A percentile compares a stretch with the other conserved stretches of the same genome.
Conservation (phyloP, 1,140 invertebrate genomes). For the Platorchestia sp. region DNA sequence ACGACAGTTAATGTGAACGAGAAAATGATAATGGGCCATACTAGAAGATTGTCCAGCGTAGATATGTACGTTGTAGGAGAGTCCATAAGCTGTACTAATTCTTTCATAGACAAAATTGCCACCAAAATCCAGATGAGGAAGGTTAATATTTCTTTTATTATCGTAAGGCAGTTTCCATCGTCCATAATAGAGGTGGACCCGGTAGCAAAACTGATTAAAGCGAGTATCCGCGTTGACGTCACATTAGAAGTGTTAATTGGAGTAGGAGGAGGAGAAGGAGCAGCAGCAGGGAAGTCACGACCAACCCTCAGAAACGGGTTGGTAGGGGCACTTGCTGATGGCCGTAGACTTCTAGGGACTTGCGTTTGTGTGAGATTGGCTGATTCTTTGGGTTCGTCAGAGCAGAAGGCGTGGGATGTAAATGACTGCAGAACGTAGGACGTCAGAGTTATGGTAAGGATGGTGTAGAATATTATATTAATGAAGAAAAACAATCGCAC, state of each 20-base stretch:
- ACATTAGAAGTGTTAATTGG: conserved; percentile 16
- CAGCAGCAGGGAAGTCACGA: neutral
- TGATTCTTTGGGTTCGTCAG: neutral
- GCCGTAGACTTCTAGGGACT: neutral
- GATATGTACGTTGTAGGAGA: conserved; percentile 83
- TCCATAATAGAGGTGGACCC: conserved; percentile 5
- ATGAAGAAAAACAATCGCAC: conserved; percentile 89
- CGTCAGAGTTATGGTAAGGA: conserved; percentile 77
- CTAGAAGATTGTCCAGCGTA: conserved; percentile 86
- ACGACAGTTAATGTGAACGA: conserved; percentile 83
- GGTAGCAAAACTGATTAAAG: neutral
- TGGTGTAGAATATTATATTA: conserved; percentile 82
- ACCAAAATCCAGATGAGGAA: conserved; percentile 82
- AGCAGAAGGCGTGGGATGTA: conserved; percentile 73
- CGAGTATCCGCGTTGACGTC: neutral
- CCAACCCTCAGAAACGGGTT: neutral
- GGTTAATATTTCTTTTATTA: conserved; percentile 72
- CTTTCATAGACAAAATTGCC: conserved; percentile 80
- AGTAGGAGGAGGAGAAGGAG: neutral
- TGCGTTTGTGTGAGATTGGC: conserved; percentile 68
- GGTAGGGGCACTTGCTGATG: neutral
- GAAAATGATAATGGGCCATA: conserved; percentile 86
- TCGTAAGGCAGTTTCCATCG: neutral
- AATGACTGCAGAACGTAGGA: conserved; percentile 70
- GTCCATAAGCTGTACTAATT: conserved; percentile 82